Conservation (phyloP, 2,113 vertebrate genomes). For the Cephalopholis sonnerati region DNA sequence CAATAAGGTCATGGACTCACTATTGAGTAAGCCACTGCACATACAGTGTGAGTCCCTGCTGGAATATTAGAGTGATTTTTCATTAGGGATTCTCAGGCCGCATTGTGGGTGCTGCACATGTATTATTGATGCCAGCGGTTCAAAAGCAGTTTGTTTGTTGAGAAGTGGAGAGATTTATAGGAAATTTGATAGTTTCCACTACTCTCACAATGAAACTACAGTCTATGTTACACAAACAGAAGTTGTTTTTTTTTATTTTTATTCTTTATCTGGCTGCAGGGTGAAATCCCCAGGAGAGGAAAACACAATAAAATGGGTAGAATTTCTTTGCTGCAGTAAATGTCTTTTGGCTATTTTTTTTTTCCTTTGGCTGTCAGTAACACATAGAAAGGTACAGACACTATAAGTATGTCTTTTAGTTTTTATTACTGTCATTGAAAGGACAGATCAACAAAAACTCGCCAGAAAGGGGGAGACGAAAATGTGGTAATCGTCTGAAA, state of each 20-base stretch:
- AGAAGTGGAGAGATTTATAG: conserved; percentile 51
- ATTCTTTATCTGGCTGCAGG: conserved; percentile 44
- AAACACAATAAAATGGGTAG: conserved; percentile 46
- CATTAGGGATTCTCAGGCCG: conserved; percentile 29
- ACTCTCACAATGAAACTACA: conserved; percentile 41
- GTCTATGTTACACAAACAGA: conserved; percentile 42
- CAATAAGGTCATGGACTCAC: conserved; percentile 8
- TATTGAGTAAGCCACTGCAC: conserved; percentile 8
- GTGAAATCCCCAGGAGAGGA: conserved; percentile 35
- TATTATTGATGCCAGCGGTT: conserved; percentile 63
- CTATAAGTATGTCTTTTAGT: not conserved
- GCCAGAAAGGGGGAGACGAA: not conserved
- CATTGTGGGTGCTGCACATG: conserved; percentile 49
- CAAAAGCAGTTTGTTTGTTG: conserved; percentile 58
- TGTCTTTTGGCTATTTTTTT: not conserved
- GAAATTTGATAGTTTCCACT: conserved; percentile 56
- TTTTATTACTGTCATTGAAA: conserved; percentile 8
- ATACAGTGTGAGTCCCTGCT: not conserved
- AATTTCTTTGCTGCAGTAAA: conserved; percentile 23
- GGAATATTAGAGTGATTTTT: conserved; percentile 62
- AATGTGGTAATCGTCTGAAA: not conserved
- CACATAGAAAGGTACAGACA: not conserved
- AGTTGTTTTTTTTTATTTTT: conserved; percentile 42
- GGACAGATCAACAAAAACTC: not conserved
- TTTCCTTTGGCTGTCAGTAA: conserved; percentile 1